Percentiles rank a stretch among this genome's conserved stretches.
Conservation (phyloP, 2,888 invertebrate species). For the Cephus nigrinus region DNA sequence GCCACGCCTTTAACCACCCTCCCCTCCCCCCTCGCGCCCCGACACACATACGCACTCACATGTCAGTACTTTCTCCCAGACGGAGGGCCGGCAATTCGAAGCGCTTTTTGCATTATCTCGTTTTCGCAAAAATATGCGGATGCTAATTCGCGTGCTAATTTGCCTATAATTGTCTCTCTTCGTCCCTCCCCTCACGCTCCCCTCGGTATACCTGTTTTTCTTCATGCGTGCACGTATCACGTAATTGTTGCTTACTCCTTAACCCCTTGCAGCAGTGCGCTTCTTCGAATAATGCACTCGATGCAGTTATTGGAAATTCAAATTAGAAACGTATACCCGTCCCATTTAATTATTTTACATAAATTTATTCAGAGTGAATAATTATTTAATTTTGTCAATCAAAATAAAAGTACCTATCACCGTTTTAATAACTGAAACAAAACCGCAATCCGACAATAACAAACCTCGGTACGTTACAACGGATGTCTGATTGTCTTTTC, state of each 20-base stretch:
- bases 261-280: background rate
- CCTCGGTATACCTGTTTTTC: conserved; percentile 3
- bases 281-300: background rate
- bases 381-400: background rate
- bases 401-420: background rate
- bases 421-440: no score
- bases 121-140: conserved; percentile 62
- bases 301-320: background rate
- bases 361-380: background rate
- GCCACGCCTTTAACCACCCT: conserved; percentile 43
- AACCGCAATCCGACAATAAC: no score
- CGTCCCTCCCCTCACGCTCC: conserved; percentile 25
- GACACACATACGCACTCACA: background rate
- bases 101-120: conserved; percentile 62
- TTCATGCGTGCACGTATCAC: background rate
- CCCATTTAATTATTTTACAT: background rate
- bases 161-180: background rate
- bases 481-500: background rate
- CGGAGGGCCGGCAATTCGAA: conserved; percentile 37
- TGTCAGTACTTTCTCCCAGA: conserved; percentile 23
- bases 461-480: no score
- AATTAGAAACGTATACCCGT: background rate
- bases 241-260: background rate
- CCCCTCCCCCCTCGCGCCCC: conserved; percentile 18
- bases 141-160: conserved; percentile 53